Conservation (phyloP, 2,113 vertebrate species). For the Monopterus albus region DNA sequence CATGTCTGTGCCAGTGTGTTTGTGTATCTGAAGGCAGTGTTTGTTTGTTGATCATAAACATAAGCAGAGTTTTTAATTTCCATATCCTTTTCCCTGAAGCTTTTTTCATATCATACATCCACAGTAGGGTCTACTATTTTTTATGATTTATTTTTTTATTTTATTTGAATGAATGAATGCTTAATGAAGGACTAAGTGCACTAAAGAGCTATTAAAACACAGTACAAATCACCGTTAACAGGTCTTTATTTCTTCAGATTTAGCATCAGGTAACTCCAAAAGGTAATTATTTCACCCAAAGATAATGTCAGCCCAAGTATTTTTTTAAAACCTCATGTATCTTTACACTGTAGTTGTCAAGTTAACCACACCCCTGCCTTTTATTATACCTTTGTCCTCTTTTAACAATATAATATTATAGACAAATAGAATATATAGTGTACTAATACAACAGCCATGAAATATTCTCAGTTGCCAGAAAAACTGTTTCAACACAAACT, state of each 20-base stretch:
- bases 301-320: too few relatives aligned
- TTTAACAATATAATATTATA: neutral
- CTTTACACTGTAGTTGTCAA: neutral
- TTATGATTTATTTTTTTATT: too few relatives aligned
- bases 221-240: too few relatives aligned
- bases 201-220: too few relatives aligned
- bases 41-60: conserved; percentile 62
- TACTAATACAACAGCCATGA: too few relatives aligned
- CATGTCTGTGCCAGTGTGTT: conserved; percentile 32
- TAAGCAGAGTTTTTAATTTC: conserved; percentile 41
- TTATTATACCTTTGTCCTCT: neutral
- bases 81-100: neutral
- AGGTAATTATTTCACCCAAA: neutral
- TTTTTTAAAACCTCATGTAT: neutral
- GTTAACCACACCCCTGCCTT: neutral
- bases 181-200: too few relatives aligned
- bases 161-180: too few relatives aligned
- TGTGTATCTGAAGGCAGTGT: conserved; percentile 46
- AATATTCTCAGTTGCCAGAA: too few relatives aligned
- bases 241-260: neutral
- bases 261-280: neutral
- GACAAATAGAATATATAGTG: too few relatives aligned
- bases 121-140: too few relatives aligned
- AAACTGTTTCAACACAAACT: too few relatives aligned
- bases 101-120: conserved; percentile 9